Base-by-base conservation (phyloP, 2,888 invertebrate species). In the Tortrix viridana region DNA sequence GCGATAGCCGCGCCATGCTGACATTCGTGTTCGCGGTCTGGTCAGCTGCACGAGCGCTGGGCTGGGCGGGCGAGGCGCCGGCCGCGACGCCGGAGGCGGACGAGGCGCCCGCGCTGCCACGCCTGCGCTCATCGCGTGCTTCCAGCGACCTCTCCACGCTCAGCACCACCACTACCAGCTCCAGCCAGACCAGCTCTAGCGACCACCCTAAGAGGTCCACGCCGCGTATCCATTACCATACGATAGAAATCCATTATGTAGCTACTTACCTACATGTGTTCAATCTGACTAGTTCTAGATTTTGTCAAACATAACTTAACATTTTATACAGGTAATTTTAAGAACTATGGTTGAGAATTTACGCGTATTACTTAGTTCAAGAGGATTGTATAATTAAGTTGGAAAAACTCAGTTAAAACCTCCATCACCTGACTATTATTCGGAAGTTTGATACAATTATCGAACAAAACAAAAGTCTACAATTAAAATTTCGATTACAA, bases 11-110 rank as follows among this genome's bases (percentile, higher is more conserved):
- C 75, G 77, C 71, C 67, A 94, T 94, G 94, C 87, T 94, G 86
- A 94, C 94, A 79, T 83, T 94, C 78, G 91, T 94, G 76, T 93
- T 94, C 79, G 92, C 94, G 85, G 86, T 93, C 87, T 94, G 94
- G 94, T 93, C 93, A 77, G 91, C 92, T 71, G 93, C 94, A 79
- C 94, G 94, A 82, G 94, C 93, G 86, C 86, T 94, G 76, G 88
- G 92, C 77, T 88, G 86, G 88, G 75, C 85, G 69, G 80, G 81
- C 77, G 88, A 86, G 59, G 73, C 74, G 59, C 76, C 70, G 68
- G 75, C 81, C 64, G 65, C 75, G 65, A 82, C 89, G 48, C 88
- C 88, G 60, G 89, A 89, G 64, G 78, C 79, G 65, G 92, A 92
- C 65, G 92, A 90, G 69, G 75, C 79, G 64, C 89, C 91, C 53